Conservation (phyloP, 2,888 invertebrate species). For the Ditula angustiorana region DNA sequence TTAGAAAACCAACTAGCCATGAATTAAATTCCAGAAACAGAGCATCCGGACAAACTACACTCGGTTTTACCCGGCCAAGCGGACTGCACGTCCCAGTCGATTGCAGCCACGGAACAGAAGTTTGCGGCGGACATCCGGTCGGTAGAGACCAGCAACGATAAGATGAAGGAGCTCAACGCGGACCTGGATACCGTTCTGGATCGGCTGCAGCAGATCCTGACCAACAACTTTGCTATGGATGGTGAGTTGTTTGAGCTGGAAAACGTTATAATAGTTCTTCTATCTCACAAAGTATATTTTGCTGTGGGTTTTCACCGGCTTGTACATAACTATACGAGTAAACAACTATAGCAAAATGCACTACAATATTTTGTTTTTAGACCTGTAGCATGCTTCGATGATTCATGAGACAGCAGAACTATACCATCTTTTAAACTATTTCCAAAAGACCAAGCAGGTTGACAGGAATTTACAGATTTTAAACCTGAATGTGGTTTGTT, state of each 20-base stretch:
- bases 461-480: too few relatives aligned
- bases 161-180: conserved; percentile 85
- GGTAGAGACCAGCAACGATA: conserved; percentile 71
- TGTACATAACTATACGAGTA: too few relatives aligned
- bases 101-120: conserved; percentile 65
- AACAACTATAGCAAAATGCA: too few relatives aligned
- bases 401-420: too few relatives aligned
- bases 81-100: conserved; percentile 49
- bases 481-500: too few relatives aligned
- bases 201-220: conserved; percentile 89
- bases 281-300: too few relatives aligned
- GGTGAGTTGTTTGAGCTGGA: conserved; percentile 78
- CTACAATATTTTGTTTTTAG: too few relatives aligned
- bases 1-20: conserved; percentile 3
- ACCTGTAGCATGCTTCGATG: too few relatives aligned
- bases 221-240: conserved; percentile 88
- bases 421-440: too few relatives aligned
- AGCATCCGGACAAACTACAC: conserved; percentile 48
- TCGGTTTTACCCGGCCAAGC: conserved; percentile 32
- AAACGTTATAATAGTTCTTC: too few relatives aligned
- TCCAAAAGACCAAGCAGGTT: too few relatives aligned
- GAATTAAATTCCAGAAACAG: conserved; percentile 52
- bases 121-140: conserved; percentile 71
- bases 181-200: conserved; percentile 89
- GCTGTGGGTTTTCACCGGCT: too few relatives aligned